Evolutionary conservation across 2,888 invertebrate species (phyloP), one percentile per base, ranked within the genome.

Genomic region (Ennomos erosarius): DNA sequence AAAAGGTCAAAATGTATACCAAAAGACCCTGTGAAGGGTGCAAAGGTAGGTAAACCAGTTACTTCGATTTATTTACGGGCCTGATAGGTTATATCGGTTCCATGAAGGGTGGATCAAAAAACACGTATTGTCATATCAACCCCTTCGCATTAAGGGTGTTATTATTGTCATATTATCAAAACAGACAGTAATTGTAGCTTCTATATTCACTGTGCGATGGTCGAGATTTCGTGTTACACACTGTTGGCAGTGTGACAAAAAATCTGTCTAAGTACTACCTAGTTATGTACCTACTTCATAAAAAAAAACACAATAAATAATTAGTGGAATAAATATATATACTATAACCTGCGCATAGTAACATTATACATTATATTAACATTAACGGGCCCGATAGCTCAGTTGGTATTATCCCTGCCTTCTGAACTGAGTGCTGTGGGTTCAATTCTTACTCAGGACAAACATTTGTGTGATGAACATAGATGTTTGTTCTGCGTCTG

Each of bases 31-130:
- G 39, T 10, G 47, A 62, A 62, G 62, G 64, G 54, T 60, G 57
- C 45, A 53, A 57, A 64, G 68, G 68, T 68, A 64, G 48, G 62
- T 33, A 36, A 66, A 66, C 68, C 59, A 68, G 68, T 68, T 68
- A 46, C 50, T 62, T 64, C 62, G 64, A 64, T 68, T 55, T 62
- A 64, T 68, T 65, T 64, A 62, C 60, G 67, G 47, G 58, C 47
- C 51, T 65, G 60, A 68, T 68, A 46, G 63, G 57, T 48, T 50
- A 60, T 55, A 54, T 60, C 56, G 50, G 45, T 56, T 62, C 54
- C 43, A 43, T 54, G 49, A 62, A 59, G 67, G 67, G 67, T 57
- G 64, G 59, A 43, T 65, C 42, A 55, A 51, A n/a, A 59, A 55
- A 40, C n/a, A 10, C 9, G 46, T 51, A 62, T 65, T 68, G 63